phyloP scores from a whole-genome alignment of 2,113 vertebrate genomes.

The Proterorhinus semilunaris region DNA sequence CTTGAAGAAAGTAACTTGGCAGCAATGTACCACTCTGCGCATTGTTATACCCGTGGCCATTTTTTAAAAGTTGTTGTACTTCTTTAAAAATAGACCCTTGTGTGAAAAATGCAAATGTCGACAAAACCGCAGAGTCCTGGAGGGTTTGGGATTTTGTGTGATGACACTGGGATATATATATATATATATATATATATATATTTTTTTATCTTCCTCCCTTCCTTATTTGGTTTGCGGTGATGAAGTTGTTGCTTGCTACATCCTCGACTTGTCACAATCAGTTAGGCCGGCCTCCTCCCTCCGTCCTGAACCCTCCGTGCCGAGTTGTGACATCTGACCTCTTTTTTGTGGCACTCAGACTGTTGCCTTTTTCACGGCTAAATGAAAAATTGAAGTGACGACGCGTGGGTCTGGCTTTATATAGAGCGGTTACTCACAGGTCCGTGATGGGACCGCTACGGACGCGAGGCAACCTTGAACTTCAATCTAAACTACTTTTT shows the following conservation, averaged over 20 bases:
- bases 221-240: neutral
- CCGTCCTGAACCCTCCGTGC: neutral
- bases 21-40: neutral
- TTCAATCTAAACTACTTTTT: conserved; percentile 1
- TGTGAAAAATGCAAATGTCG: conserved; percentile 12
- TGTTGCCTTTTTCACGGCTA: conserved; percentile 9
- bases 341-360: conserved; percentile 7
- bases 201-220: neutral
- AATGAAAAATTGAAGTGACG: conserved; percentile 14
- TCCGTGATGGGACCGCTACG: neutral
- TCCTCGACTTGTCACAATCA: neutral
- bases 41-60: conserved; percentile 8
- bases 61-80: conserved; percentile 9
- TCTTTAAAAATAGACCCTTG: conserved; percentile 5
- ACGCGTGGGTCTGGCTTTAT: neutral
- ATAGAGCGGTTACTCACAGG: conserved; percentile 2
- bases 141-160: neutral
- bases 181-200: too few relatives aligned
- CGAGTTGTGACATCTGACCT: conserved; percentile 5
- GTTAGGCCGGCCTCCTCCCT: neutral
- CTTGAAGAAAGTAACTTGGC: conserved; percentile 3
- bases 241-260: neutral
- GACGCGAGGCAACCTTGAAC: conserved; percentile 8
- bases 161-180: too few relatives aligned
- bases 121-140: neutral